phyloP scores from a whole-genome alignment of 2,888 invertebrate species.

The Apamea sordens region DNA sequence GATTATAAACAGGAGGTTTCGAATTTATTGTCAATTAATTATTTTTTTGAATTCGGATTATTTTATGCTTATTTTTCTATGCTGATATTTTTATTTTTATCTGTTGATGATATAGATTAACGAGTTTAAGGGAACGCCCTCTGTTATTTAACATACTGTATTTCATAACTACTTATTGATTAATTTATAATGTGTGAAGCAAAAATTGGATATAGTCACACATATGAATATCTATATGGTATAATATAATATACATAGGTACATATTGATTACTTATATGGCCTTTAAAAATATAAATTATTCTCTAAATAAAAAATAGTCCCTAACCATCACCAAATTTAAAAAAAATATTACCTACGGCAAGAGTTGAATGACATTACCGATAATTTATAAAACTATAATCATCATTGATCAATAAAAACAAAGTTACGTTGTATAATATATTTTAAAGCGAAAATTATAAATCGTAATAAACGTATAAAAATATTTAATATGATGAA shows the following conservation, averaged over 20 bases:
- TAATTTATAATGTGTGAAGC: constrained; percentile 20
- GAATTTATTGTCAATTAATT: no score
- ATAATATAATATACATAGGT: constrained; percentile 62
- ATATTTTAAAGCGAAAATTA: constrained; percentile 64
- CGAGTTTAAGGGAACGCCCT: no score
- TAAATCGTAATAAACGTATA: constrained; percentile 66
- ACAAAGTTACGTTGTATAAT: constrained; percentile 63
- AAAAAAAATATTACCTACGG: constrained; percentile 38
- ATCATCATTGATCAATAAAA: constrained; percentile 66
- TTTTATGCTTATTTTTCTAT: no score
- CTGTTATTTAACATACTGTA: no score
- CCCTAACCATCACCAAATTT: constrained; percentile 52
- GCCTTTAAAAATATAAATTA: constrained; percentile 32
- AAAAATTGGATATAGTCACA: constrained; percentile 44
- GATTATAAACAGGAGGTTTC: no score
- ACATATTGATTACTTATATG: constrained; percentile 45
- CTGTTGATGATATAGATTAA: no score
- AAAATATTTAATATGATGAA: constrained; percentile 73
- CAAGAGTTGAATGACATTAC: constrained; percentile 40
- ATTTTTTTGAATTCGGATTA: no score
- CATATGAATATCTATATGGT: constrained; percentile 46
- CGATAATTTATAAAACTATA: constrained; percentile 45
- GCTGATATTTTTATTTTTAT: no score
- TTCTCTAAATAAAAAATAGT: constrained; percentile 39
- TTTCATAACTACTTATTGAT: constrained; percentile 49